Conservation (phyloP, 2,888 invertebrate genomes). For the Phrixothrix hirtus region DNA sequence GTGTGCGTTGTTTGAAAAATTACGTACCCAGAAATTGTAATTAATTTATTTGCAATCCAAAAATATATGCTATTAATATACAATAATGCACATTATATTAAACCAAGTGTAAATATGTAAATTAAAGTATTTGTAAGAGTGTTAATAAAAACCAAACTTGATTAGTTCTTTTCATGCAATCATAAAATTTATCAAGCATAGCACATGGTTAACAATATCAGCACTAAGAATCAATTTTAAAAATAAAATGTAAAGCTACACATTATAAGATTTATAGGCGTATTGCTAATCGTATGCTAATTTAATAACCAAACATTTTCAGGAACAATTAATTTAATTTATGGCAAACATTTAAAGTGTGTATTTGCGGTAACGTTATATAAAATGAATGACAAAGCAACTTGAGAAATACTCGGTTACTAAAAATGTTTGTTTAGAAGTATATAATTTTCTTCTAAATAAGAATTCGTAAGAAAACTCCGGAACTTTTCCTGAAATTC, state of each 20-base stretch:
- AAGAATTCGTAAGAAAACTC: background rate
- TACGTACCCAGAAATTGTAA: too few species aligned
- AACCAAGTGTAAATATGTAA: background rate
- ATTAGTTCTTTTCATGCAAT: background rate
- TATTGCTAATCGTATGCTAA: background rate
- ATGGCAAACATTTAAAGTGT: too few species aligned
- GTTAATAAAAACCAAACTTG: background rate
- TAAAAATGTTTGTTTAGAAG: background rate
- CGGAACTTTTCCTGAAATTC: background rate
- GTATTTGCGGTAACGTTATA: too few species aligned
- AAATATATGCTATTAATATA: too few species aligned
- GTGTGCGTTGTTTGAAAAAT: too few species aligned
- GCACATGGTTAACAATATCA: background rate
- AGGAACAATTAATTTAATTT: too few species aligned
- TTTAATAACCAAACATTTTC: too few species aligned
- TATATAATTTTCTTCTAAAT: background rate
- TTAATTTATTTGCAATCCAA: too few species aligned
- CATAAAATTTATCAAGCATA: background rate
- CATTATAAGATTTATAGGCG: background rate
- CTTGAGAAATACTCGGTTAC: background rate
- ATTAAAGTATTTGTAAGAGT: background rate
- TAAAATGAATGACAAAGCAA: too few species aligned
- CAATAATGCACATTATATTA: too few species aligned
- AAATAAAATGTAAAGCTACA: background rate
- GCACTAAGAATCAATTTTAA: background rate